These are phyloP conservation scores for Bergia sp. DNA, from an alignment of 92 coral and sea anemone species.

Conservation along the genomic window DNA sequence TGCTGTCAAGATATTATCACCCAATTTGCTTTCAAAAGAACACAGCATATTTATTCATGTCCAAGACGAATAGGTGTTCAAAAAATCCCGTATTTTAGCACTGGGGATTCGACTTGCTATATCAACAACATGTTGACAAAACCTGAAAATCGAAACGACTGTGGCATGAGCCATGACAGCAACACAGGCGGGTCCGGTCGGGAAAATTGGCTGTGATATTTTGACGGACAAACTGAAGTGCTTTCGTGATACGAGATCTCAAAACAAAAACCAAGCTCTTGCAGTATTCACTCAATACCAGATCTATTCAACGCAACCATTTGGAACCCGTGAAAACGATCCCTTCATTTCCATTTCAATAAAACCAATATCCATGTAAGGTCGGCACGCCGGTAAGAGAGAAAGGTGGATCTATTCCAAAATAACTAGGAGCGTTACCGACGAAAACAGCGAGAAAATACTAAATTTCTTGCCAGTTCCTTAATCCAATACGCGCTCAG, in stretches of 20 bases:
- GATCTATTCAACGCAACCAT: slow-evolving; percentile 70
- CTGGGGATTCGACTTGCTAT: slow-evolving; percentile 57
- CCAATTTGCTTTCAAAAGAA: slow-evolving; percentile 83
- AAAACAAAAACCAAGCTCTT: slow-evolving; percentile 54
- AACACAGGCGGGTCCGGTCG: slow-evolving; percentile 28
- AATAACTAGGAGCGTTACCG: slow-evolving; percentile 21
- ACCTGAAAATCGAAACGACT: slow-evolving; percentile 47
- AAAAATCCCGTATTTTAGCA: slow-evolving; percentile 42
- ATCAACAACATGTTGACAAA: slow-evolving; percentile 70
- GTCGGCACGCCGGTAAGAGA: slow-evolving; percentile 64
- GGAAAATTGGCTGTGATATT: slow-evolving; percentile 35
- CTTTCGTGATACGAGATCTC: slow-evolving; percentile 47
- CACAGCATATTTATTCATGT: slow-evolving; percentile 91
- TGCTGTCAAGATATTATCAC: slow-evolving; percentile 83
- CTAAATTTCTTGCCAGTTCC: neutral
- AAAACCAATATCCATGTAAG: slow-evolving; percentile 63
- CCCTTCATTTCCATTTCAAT: slow-evolving; percentile 81
- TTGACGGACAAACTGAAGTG: slow-evolving; percentile 46
- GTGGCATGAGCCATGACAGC: slow-evolving; percentile 34
- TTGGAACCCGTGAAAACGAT: slow-evolving; percentile 76
- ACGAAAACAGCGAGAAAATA: slow-evolving; percentile 8
- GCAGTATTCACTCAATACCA: slow-evolving; percentile 64
- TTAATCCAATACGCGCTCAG: neutral
- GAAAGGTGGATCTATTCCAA: slow-evolving; percentile 40
- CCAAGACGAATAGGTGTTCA: slow-evolving; percentile 33